These are phyloP conservation scores for Danionella dracula DNA, from an alignment of 2,797 vertebrate species.

Conservation along the genomic window DNA sequence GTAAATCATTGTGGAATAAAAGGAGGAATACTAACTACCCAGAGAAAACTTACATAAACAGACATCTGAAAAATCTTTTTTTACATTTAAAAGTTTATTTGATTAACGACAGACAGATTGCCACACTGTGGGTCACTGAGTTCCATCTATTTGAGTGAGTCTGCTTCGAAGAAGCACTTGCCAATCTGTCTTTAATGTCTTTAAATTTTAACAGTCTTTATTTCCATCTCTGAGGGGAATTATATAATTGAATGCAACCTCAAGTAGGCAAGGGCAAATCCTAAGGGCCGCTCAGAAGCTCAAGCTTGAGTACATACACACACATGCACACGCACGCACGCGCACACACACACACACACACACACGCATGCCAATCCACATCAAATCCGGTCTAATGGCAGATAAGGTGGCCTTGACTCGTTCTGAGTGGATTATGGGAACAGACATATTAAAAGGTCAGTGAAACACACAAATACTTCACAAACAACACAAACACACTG, in stretches of 20 bases:
- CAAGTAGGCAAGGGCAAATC: not conserved
- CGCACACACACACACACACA: not conserved
- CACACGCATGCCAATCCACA: not conserved
- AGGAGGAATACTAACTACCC: no score
- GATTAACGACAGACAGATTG: not conserved
- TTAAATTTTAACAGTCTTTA: constrained; percentile 22
- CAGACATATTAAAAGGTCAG: constrained; percentile 31
- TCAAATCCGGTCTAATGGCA: constrained; percentile 32
- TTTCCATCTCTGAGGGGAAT: not conserved
- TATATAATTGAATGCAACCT: constrained; percentile 5
- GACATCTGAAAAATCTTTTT: no score
- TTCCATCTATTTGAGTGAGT: no score
- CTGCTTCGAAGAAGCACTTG: not conserved
- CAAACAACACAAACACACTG: not conserved
- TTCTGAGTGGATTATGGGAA: constrained; percentile 29
- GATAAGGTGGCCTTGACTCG: constrained; percentile 24
- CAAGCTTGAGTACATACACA: not conserved
- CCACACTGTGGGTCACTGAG: not conserved
- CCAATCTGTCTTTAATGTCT: not conserved
- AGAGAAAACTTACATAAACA: no score
- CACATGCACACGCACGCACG: not conserved
- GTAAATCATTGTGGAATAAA: no score
- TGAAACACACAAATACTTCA: not conserved
- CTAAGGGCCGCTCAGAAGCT: constrained; percentile 1
- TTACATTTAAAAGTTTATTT: not conserved